A percentile compares a stretch with the other conserved stretches of the same genome.
Conservation (phyloP, 2,888 invertebrate genomes). For the Odontomyia ornata region DNA sequence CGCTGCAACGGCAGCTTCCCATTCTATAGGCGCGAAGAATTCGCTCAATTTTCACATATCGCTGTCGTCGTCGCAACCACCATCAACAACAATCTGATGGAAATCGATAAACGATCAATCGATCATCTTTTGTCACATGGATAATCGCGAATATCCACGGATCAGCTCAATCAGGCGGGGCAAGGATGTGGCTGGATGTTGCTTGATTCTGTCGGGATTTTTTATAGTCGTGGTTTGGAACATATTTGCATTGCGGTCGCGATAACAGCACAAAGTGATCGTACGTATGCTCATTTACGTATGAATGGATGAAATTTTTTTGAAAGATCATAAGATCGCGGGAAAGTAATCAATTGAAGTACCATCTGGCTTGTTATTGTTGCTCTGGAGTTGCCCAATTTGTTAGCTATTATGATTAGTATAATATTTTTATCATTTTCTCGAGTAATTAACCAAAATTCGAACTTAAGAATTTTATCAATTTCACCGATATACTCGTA, state of each 20-base stretch:
- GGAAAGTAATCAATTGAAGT: slow-evolving; percentile 15
- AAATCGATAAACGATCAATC: slow-evolving; percentile 30
- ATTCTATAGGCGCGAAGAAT: neutral
- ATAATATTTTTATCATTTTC: too few species aligned
- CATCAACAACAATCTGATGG: slow-evolving; percentile 8
- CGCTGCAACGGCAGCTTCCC: neutral
- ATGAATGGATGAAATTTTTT: slow-evolving; percentile 9
- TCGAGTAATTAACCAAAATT: too few species aligned
- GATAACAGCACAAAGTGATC: slow-evolving; percentile 31
- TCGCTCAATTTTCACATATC: slow-evolving; percentile 26
- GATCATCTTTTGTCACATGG: slow-evolving; percentile 27
- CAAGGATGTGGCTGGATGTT: neutral
- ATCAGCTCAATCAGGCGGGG: neutral
- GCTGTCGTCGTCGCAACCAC: neutral
- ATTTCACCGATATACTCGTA: too few species aligned
- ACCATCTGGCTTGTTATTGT: neutral
- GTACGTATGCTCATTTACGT: slow-evolving; percentile 14
- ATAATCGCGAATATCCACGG: slow-evolving; percentile 3
- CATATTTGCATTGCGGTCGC: slow-evolving; percentile 31
- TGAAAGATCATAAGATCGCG: slow-evolving; percentile 19
- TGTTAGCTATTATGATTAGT: too few species aligned
- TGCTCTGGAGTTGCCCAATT: too few species aligned
- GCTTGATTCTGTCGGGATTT: neutral
- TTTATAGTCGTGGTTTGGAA: slow-evolving; percentile 5
- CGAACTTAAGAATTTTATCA: too few species aligned